Conservation (phyloP, 53 echinoderm and acorn worm genomes). For the Antedon mediterranea region DNA sequence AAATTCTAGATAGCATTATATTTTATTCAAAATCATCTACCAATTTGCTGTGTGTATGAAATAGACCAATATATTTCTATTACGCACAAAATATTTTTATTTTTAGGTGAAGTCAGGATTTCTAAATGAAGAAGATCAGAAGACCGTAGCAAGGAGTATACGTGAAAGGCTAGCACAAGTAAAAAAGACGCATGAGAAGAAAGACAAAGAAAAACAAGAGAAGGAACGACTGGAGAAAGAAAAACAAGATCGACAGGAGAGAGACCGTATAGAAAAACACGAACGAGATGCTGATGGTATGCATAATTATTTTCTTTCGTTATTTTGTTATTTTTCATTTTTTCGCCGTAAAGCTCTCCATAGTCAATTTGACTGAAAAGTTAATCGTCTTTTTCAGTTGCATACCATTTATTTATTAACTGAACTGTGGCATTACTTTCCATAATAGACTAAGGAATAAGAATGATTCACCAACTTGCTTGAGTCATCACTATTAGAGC, state of each 20-base stretch:
- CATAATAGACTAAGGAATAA: no score
- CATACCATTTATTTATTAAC: no score
- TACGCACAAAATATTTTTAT: background rate
- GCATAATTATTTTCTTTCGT: no score
- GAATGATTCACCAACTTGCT: no score
- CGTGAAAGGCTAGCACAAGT: constrained; percentile 59
- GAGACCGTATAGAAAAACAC: constrained; percentile 11
- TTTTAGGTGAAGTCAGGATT: constrained; percentile 75
- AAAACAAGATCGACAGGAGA: constrained; percentile 18
- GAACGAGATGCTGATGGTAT: background rate
- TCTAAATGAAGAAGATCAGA: constrained; percentile 81
- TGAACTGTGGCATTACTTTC: no score
- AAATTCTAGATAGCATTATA: no score
- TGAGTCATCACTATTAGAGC: no score
- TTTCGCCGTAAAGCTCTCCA: no score
- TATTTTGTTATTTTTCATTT: constrained; percentile 1
- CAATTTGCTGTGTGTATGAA: background rate
- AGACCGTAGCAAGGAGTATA: constrained; percentile 84
- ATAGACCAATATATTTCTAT: background rate
- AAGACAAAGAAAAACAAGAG: constrained; percentile 50
- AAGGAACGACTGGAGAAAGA: constrained; percentile 51
- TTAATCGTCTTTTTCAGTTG: no score
- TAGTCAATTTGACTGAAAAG: no score
- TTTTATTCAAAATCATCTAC: no score
- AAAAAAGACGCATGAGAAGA: constrained; percentile 47